Base-by-base conservation (phyloP, 1,140 invertebrate genomes). In the Diabrotica undecimpunctata region DNA sequence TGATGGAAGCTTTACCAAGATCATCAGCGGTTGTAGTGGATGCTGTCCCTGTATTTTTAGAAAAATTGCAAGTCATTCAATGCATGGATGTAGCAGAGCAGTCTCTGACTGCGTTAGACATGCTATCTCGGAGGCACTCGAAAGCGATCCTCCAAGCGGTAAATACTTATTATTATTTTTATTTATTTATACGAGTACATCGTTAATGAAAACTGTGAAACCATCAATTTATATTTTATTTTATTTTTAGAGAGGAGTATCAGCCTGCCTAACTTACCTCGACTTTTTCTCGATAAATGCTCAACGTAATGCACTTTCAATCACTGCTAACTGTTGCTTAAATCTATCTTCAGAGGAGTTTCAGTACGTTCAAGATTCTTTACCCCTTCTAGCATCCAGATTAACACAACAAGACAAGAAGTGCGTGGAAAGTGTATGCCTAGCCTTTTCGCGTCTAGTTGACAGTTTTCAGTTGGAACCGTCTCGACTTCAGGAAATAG, bases 41-140 rank as follows among this genome's bases (percentile, higher is more conserved):
- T 71, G 96, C 96, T 13, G 93, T 99, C 37, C 97, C 97, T 5
- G 93, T 95, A 6, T 96, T 97, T 81, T 81, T 97, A 14, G 93
- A 96, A 81, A 96, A 98, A 81, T 83, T 99, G 46, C 95, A 98
- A 83, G 93, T 94, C 0, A 99, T 99, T 70, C 96, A 98, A 70
- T 99, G 96, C 78, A 98, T 99, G 95, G 97, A 99, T 81, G 96
- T 99, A 5, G 96, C 96, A 12, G 97, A 99, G 81, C 96, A 98
- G 81, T 94, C 93, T 72, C 82, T 99, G 54, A 97, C 96, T 6
- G 97, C 96, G 1, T 82, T 99, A 14, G 96, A 98, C 78, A 98
- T 97, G 90, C 83, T 99, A 25, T 98, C 96, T 0, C 84, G 94
- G n/a, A 83, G 96, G 69, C 96, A 99, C 81, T 94, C 94, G 72